phyloP scores from a whole-genome alignment of 2,888 invertebrate species.

The Spilosoma lubricipeda region DNA sequence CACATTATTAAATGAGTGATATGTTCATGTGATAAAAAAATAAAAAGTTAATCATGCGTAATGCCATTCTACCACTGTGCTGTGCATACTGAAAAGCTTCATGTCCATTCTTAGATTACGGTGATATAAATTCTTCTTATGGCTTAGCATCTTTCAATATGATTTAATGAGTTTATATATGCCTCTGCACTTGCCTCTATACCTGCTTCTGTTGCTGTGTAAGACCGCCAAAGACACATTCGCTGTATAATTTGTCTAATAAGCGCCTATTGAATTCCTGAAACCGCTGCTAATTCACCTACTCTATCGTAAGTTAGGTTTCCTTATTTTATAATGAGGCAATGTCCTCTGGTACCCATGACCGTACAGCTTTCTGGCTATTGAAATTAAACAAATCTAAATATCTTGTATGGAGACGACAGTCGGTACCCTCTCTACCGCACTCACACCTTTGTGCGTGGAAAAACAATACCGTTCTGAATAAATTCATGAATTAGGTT shows the following conservation, averaged over 20 bases:
- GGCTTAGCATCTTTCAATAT: too few species aligned
- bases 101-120: neutral
- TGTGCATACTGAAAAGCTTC: neutral
- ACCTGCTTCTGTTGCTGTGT: too few species aligned
- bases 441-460: neutral
- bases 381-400: constrained; percentile 10
- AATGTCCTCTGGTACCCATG: too few species aligned
- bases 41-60: too few species aligned
- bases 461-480: constrained; percentile 2
- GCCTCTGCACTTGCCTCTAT: too few species aligned
- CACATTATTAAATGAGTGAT: too few species aligned
- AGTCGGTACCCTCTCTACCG: neutral
- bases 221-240: neutral
- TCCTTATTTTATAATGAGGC: too few species aligned
- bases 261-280: neutral
- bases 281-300: neutral
- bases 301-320: too few species aligned
- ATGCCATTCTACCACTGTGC: too few species aligned
- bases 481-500: constrained; percentile 16
- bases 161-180: too few species aligned
- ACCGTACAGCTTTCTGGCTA: neutral
- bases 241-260: neutral
- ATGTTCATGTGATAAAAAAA: too few species aligned
- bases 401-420: neutral
- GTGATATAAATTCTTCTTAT: neutral